Percentiles rank a stretch among this genome's conserved stretches.
Conservation (phyloP, 2,113 vertebrate species). For the Parus major region DNA sequence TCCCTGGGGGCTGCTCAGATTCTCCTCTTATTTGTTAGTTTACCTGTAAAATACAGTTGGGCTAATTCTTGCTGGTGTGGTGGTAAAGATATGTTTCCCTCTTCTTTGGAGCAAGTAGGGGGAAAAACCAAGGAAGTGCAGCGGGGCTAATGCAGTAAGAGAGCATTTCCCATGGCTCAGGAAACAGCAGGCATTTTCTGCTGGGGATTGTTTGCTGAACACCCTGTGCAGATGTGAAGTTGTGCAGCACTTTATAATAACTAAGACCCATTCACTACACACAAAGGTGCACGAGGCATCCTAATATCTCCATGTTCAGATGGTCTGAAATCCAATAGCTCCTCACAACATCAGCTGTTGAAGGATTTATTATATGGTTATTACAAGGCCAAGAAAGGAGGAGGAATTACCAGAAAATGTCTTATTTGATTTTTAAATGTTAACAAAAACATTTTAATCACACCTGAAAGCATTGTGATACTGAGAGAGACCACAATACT, state of each 20-base stretch:
- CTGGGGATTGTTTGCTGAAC: background rate
- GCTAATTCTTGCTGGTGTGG: slow-evolving; percentile 56
- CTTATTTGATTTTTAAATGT: background rate
- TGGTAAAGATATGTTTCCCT: slow-evolving; percentile 22
- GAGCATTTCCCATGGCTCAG: slow-evolving; percentile 24
- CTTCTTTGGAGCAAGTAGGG: background rate
- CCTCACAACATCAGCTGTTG: background rate
- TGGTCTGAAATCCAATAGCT: slow-evolving; percentile 10
- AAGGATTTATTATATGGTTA: background rate
- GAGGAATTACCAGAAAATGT: background rate
- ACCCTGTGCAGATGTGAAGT: background rate
- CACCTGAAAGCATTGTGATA: background rate
- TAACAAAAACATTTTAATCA: background rate
- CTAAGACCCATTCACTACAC: background rate
- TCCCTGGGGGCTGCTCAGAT: slow-evolving; percentile 55
- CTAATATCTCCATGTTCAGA: background rate
- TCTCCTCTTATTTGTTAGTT: slow-evolving; percentile 71
- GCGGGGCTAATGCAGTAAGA: background rate
- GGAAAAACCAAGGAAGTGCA: background rate
- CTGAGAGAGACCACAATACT: background rate
- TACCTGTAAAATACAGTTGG: slow-evolving; percentile 64
- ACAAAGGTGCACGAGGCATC: background rate
- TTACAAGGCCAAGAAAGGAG: background rate
- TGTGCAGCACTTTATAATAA: background rate
- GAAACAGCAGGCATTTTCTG: background rate